phyloP scores from a whole-genome alignment of 2,888 invertebrate species.

The Digitonthophagus gazella region DNA sequence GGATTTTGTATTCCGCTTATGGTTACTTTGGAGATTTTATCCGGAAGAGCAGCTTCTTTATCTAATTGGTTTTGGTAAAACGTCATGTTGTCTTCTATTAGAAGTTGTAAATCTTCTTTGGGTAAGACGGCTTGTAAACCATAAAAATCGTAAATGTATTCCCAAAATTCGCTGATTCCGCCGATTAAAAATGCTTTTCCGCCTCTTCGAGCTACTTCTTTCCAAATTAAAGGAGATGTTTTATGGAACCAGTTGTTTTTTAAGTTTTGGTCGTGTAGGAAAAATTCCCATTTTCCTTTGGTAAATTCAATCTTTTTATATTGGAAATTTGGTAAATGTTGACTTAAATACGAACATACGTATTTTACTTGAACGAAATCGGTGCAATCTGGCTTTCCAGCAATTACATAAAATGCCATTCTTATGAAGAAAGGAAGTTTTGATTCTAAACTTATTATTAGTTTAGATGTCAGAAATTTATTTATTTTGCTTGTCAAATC shows the following conservation, averaged over 20 bases:
- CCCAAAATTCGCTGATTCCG: slow-evolving; percentile 59
- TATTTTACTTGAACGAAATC: slow-evolving; percentile 56
- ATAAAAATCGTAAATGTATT: slow-evolving; percentile 63
- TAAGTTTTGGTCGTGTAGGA: slow-evolving; percentile 55
- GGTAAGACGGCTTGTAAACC: slow-evolving; percentile 46
- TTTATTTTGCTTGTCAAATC: too few species aligned
- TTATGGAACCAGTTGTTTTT: slow-evolving; percentile 58
- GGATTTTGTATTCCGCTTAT: slow-evolving; percentile 41
- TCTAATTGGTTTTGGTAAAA: slow-evolving; percentile 14
- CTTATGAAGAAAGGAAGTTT: not conserved
- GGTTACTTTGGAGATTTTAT: slow-evolving; percentile 33
- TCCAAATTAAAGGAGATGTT: slow-evolving; percentile 61
- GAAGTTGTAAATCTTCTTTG: slow-evolving; percentile 38
- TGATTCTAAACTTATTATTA: too few species aligned
- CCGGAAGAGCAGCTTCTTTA: slow-evolving; percentile 8
- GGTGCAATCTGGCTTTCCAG: slow-evolving; percentile 56
- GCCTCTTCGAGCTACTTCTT: slow-evolving; percentile 57
- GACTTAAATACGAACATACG: slow-evolving; percentile 56
- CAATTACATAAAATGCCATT: slow-evolving; percentile 56
- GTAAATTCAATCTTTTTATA: slow-evolving; percentile 54
- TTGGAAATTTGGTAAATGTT: slow-evolving; percentile 58
- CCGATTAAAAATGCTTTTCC: slow-evolving; percentile 61
- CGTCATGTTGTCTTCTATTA: slow-evolving; percentile 40
- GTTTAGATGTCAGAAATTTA: too few species aligned
- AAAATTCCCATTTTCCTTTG: slow-evolving; percentile 56